Base-by-base conservation (phyloP, 2,113 vertebrate species). In the Sylvicapra grimmia region DNA sequence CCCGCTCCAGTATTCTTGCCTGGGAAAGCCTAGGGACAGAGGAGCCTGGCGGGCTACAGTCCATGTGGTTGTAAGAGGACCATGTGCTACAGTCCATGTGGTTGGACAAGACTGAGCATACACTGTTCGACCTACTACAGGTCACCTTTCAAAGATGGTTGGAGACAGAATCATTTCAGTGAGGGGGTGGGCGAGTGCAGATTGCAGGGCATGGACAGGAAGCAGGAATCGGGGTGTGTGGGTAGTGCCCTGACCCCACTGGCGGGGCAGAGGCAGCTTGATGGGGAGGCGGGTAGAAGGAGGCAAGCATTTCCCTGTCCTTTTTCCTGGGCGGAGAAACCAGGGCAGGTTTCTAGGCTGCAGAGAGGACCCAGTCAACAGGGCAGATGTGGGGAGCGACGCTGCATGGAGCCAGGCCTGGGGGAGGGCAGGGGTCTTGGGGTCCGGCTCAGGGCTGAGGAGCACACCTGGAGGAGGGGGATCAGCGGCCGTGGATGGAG, bases 161-260 rank as follows among this genome's bases (percentile, higher is more conserved):
- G 49, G 49, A 51, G 85, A 56, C 36, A 51, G 58, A 84, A 31
- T 4, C 6, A 40, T 18, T 6, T 44, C n/a, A 21, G 9, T 2
- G n/a, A n/a, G 25, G 4, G 11, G 15, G 9, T 29, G 40, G 47
- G 25, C 0, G 4, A 25, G 31, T 19, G n/a, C 15, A 31, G 61
- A 23, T 0, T 2, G 27, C 23, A 3, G 3, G 21, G 58, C 5
- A 0, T 3, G 19, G 14, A 19, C 16, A 63, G 49, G 14, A 15
- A 33, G 21, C 8, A 9, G 19, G 89, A 56, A n/a, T 27, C 0
- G 3, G 80, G 27, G 21, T 5, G 9, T 19, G 3, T 4, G 33
- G 29, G 31, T 15, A 6, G 88, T 2, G 47, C 53, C 89, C 23
- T 12, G 14, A 18, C 33, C 77, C 58, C 31, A 3, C 5, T 49